Percentiles rank a stretch among this genome's conserved stretches.
Conservation (phyloP, 1,140 invertebrate genomes). For the Oncopeltus fasciatus region DNA sequence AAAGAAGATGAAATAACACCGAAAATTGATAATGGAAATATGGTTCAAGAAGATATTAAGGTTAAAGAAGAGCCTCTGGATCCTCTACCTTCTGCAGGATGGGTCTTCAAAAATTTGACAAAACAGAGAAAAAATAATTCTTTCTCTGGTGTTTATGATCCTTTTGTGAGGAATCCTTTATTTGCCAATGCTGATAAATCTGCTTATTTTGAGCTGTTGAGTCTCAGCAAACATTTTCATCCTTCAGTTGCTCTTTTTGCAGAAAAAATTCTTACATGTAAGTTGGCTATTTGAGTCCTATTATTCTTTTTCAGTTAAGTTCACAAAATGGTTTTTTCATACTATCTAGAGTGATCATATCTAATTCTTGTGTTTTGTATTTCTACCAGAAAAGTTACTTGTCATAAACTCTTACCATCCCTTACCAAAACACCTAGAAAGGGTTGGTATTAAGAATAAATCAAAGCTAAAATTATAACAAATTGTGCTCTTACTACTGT, state of each 20-base stretch:
- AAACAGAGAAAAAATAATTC: slow-evolving; percentile 21
- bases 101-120: slow-evolving; percentile 21
- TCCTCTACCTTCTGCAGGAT: too few species aligned
- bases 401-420: too few species aligned
- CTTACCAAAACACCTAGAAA: too few species aligned
- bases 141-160: slow-evolving; percentile 42
- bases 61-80: neutral
- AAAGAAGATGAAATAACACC: neutral
- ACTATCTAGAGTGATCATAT: too few species aligned
- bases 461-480: too few species aligned
- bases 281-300: slow-evolving; percentile 28
- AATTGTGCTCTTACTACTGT: too few species aligned
- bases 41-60: neutral
- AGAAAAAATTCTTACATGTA: slow-evolving; percentile 57
- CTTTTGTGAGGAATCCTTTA: slow-evolving; percentile 64
- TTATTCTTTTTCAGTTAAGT: too few species aligned
- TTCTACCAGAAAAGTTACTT: too few species aligned
- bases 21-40: neutral
- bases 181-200: slow-evolving; percentile 57
- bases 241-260: slow-evolving; percentile 83
- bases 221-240: slow-evolving; percentile 67
- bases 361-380: too few species aligned
- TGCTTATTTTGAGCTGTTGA: slow-evolving; percentile 54
- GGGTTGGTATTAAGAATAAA: too few species aligned
- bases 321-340: too few species aligned